Percentiles rank a stretch among this genome's conserved stretches.
Evolutionary conservation across 2,888 invertebrate genomes (phyloP).

Genomic region (Blomia tropicalis): DNA sequence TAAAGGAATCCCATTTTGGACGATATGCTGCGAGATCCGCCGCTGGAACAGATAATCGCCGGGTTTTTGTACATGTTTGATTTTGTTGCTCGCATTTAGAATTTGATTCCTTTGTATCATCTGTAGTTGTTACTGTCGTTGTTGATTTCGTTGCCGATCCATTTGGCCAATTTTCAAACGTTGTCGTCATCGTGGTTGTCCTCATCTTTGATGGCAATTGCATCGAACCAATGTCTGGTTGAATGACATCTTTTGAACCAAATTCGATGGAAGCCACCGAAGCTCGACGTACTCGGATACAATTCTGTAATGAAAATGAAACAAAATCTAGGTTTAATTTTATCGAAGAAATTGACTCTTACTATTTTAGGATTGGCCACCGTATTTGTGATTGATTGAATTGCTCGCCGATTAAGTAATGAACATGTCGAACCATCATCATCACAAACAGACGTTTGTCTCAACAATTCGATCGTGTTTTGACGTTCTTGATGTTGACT

Average conservation of each 20-base stretch:
- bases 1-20: neutral
- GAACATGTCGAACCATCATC: neutral
- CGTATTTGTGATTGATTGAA: constrained; percentile 11
- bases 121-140: neutral
- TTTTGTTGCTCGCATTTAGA: neutral
- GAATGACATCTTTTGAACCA: neutral
- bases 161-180: neutral
- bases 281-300: constrained; percentile 18
- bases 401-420: constrained; percentile 9
- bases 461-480: neutral
- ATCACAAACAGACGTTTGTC: neutral
- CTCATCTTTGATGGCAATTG: neutral
- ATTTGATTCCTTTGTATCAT: neutral
- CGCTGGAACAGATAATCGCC: constrained; percentile 5
- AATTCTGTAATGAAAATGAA: constrained; percentile 8
- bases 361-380: constrained; percentile 18
- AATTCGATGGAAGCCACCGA: constrained; percentile 17
- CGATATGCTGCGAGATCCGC: neutral
- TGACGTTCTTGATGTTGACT: neutral
- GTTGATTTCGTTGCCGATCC: neutral
- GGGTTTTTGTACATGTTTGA: neutral
- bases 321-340: no score
- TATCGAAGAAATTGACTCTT: no score
- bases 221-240: neutral
- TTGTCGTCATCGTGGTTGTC: constrained; percentile 3